Evolutionary conservation across 2,113 vertebrate genomes (phyloP).

Genomic region (Hucho hucho): DNA sequence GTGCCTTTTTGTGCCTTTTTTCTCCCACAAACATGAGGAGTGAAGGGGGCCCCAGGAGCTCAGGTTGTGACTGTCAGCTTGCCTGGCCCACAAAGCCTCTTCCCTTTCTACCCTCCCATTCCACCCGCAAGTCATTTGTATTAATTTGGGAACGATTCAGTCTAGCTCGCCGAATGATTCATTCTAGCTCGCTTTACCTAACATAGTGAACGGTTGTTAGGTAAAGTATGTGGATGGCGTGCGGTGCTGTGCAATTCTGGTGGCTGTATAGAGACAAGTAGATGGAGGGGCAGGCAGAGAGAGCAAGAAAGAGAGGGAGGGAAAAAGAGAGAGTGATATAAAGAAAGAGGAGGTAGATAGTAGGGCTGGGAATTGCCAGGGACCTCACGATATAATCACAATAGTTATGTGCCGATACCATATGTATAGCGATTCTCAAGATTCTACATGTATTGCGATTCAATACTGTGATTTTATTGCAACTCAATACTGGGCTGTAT

Average conservation of each 20-base stretch:
- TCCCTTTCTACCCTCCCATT: neutral
- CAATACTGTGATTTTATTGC: too few species aligned
- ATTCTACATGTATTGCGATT: too few species aligned
- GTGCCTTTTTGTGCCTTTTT: neutral
- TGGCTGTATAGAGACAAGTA: neutral
- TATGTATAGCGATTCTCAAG: too few species aligned
- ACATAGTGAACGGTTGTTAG: neutral
- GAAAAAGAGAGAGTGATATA: too few species aligned
- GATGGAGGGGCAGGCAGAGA: neutral
- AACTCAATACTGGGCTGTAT: too few species aligned
- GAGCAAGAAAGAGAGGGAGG: neutral
- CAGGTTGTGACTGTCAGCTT: neutral
- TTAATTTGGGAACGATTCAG: constrained; percentile 20
- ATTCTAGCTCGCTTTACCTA: neutral
- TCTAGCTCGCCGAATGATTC: constrained; percentile 7
- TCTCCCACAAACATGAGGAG: neutral
- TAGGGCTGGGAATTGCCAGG: too few species aligned
- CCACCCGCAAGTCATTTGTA: constrained; percentile 19
- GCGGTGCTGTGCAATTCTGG: neutral
- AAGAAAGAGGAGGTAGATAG: neutral
- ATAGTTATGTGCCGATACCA: too few species aligned
- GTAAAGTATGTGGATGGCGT: neutral
- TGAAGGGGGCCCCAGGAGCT: neutral
- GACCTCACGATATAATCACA: too few species aligned
- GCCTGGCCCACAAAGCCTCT: neutral